Conservation (phyloP, 2,797 vertebrate species). For the Halcyon leucocephala region DNA sequence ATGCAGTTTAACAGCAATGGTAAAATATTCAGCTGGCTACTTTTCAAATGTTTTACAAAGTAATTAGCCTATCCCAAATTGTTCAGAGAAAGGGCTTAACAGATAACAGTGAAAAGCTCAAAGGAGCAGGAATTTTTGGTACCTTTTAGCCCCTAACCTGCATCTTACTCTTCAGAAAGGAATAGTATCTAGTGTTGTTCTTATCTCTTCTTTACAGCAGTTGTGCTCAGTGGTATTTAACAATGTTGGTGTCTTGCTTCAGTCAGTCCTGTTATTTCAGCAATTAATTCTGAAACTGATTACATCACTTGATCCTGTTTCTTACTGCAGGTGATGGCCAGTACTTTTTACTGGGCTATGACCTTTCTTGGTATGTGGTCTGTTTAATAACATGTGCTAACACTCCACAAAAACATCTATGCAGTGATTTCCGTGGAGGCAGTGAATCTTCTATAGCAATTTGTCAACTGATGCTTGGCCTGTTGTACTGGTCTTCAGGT, state of each 20-base stretch:
- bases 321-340: not conserved
- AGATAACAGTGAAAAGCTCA: not conserved
- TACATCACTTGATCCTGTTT: not conserved
- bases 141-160: not conserved
- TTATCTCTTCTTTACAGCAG: conserved; percentile 21
- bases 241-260: not conserved
- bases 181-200: not conserved
- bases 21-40: not conserved
- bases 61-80: not conserved
- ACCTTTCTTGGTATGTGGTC: not conserved
- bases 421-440: not conserved
- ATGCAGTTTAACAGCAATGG: not conserved
- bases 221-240: not conserved
- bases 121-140: not conserved
- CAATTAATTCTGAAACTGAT: conserved; percentile 21
- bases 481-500: not conserved
- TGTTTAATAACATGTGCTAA: not conserved
- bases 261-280: not conserved
- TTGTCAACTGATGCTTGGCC: not conserved
- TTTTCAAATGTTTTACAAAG: conserved; percentile 5
- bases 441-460: not conserved
- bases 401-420: not conserved
- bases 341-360: not conserved
- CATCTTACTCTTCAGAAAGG: not conserved
- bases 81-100: not conserved